Percentiles rank a stretch among this genome's conserved stretches.
Conservation (phyloP, 1,140 invertebrate species). For the Drosophila tsacasi region DNA sequence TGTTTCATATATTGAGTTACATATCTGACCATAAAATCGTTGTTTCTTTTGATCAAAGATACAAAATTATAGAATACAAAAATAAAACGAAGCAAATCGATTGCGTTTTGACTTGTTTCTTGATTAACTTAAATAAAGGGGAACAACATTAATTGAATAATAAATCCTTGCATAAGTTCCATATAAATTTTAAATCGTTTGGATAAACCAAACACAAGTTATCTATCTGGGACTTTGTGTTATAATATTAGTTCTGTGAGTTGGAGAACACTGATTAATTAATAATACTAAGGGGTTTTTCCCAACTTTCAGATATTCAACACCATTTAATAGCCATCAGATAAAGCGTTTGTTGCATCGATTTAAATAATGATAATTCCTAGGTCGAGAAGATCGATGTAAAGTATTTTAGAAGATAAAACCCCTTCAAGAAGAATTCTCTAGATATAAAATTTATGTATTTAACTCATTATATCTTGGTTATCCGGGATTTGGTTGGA, state of each 20-base stretch:
- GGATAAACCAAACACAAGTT: neutral
- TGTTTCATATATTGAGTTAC: neutral
- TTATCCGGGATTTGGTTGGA: neutral
- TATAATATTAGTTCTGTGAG: too few relatives aligned
- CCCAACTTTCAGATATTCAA: neutral
- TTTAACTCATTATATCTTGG: neutral
- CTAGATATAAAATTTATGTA: neutral
- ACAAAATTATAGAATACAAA: too few relatives aligned
- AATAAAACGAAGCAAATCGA: too few relatives aligned
- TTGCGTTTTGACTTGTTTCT: neutral
- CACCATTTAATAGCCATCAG: neutral
- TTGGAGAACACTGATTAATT: neutral
- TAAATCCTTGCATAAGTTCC: neutral
- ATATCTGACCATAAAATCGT: neutral
- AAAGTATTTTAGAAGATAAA: neutral
- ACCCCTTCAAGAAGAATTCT: accelerated
- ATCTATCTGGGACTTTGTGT: neutral
- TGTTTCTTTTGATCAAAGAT: too few relatives aligned
- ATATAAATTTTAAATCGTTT: neutral
- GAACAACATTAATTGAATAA: neutral
- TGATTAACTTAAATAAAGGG: neutral
- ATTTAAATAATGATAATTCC: neutral
- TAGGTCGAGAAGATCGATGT: neutral
- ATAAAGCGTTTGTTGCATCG: neutral
- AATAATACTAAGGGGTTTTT: neutral